phyloP scores from a whole-genome alignment of 2,888 invertebrate genomes.

The Pecten maximus region DNA sequence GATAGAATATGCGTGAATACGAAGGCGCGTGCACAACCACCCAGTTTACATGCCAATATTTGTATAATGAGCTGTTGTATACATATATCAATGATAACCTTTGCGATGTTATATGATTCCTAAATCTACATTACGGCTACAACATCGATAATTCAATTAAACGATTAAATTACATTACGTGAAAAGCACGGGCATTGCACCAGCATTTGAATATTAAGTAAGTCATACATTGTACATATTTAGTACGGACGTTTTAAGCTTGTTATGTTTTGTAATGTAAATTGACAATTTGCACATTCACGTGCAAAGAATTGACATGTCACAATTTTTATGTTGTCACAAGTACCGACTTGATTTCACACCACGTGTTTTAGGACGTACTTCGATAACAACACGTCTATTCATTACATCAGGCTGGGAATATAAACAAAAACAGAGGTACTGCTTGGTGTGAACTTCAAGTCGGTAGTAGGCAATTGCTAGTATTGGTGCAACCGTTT shows the following conservation, averaged over 20 bases:
- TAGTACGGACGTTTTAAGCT: not conserved
- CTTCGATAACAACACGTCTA: too few species aligned
- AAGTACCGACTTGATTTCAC: not conserved
- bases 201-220: not conserved
- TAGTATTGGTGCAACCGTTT: constrained; percentile 9
- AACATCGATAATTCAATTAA: too few species aligned
- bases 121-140: too few species aligned
- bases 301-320: not conserved
- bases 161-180: too few species aligned
- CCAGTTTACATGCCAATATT: too few species aligned
- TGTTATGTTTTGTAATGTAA: not conserved
- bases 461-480: too few species aligned
- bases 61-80: too few species aligned
- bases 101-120: too few species aligned
- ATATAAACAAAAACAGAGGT: not conserved
- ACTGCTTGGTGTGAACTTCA: not conserved
- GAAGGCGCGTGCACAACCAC: too few species aligned
- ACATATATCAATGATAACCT: too few species aligned
- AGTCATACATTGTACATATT: not conserved
- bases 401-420: too few species aligned
- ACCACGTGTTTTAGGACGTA: not conserved
- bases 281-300: constrained; percentile 23
- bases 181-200: not conserved
- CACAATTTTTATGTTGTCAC: not conserved
- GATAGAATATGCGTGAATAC: too few species aligned